phyloP scores from a whole-genome alignment of 2,113 vertebrate genomes.

The Ceyx margarethae region DNA sequence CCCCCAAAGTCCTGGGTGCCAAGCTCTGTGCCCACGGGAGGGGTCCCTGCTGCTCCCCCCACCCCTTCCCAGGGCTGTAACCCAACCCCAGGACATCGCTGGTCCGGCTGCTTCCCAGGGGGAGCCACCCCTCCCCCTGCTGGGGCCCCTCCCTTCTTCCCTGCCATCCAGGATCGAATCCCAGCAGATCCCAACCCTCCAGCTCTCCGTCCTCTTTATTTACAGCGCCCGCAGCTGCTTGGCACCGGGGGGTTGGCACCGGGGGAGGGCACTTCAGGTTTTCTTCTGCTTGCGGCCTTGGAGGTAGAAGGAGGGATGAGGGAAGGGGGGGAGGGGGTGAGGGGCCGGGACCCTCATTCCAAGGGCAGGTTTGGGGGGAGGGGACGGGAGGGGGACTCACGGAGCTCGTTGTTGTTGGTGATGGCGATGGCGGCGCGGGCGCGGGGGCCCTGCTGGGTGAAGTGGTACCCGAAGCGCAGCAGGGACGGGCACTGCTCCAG shows the following conservation, averaged over 20 bases:
- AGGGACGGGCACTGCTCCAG: slow-evolving; percentile 90
- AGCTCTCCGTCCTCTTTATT: background rate
- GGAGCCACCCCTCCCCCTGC: background rate
- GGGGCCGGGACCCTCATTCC: too few species aligned
- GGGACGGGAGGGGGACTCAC: slow-evolving; percentile 70
- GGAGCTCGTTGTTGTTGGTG: slow-evolving; percentile 90
- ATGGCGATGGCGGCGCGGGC: slow-evolving; percentile 89
- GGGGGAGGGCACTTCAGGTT: background rate
- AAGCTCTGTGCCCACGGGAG: fast-evolving
- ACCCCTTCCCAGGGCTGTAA: background rate
- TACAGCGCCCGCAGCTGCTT: fast-evolving
- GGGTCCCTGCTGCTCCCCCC: background rate
- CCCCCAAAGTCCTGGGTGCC: fast-evolving
- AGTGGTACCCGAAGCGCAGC: slow-evolving; percentile 90
- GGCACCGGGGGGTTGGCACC: fast-evolving
- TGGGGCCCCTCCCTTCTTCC: background rate
- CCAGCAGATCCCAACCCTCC: fast-evolving
- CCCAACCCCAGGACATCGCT: background rate
- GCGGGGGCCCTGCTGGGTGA: slow-evolving; percentile 93
- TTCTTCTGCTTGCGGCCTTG: slow-evolving; percentile 77
- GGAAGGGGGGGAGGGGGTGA: background rate
- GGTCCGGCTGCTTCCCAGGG: background rate
- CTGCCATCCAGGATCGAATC: background rate
- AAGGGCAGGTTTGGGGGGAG: too few species aligned
- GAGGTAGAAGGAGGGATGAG: too few species aligned